Conservation (phyloP, 2,797 vertebrate genomes). For the Thaleichthys pacificus region DNA sequence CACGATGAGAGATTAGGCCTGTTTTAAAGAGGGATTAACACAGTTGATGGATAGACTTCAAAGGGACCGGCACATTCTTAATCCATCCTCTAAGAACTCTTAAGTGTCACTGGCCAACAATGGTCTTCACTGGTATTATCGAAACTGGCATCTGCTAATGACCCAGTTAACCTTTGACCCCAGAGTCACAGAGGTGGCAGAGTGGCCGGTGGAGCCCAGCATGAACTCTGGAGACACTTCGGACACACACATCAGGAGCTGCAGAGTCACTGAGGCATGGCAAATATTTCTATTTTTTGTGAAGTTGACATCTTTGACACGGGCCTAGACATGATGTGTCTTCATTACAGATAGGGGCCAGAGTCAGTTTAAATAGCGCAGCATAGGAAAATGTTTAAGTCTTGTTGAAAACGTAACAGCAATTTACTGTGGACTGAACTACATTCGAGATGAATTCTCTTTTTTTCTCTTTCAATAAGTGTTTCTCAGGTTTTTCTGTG, state of each 20-base stretch:
- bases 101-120: constrained; percentile 34
- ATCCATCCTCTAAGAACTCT: constrained; percentile 15
- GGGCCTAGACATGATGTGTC: background rate
- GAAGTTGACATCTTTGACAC: background rate
- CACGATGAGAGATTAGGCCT: constrained; percentile 4
- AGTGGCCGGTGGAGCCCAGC: constrained; percentile 41
- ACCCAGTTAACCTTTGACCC: constrained; percentile 64
- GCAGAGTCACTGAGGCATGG: background rate
- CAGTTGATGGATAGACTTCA: constrained; percentile 18
- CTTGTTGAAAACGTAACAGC: background rate
- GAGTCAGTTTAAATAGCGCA: background rate
- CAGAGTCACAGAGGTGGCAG: constrained; percentile 17
- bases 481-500: background rate
- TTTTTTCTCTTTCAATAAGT: background rate
- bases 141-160: constrained; percentile 54
- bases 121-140: constrained; percentile 53
- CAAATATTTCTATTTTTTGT: background rate
- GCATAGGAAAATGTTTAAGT: background rate
- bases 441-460: background rate
- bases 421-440: background rate
- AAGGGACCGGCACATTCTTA: constrained; percentile 25
- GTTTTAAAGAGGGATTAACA: background rate
- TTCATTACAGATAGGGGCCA: background rate
- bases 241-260: background rate
- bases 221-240: constrained; percentile 27